Evolutionary conservation across 2,113 vertebrate genomes (phyloP).

Genomic region (Noturus placidus): DNA sequence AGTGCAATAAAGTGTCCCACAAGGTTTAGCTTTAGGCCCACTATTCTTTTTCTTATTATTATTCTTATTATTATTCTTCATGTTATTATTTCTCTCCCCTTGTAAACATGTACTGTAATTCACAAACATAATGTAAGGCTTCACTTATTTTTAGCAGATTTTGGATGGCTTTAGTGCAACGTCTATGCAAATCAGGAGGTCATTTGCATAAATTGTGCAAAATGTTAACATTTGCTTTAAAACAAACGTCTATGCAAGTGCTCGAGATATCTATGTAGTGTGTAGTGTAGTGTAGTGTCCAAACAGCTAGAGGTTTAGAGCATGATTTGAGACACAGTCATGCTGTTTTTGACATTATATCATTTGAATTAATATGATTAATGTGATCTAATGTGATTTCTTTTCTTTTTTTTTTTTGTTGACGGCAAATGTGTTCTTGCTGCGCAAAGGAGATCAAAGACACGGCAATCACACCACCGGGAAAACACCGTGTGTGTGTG

Average conservation of each 20-base stretch:
- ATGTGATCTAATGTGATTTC: neutral
- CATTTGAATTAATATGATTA: neutral
- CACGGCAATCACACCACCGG: constrained; percentile 10
- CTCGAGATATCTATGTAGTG: neutral
- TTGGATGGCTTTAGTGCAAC: neutral
- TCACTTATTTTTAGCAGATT: neutral
- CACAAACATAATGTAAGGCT: neutral
- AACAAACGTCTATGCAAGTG: neutral
- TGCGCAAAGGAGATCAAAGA: constrained; percentile 37
- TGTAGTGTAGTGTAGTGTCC: neutral
- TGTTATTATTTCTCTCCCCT: neutral
- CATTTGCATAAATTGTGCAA: neutral
- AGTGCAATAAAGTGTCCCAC: neutral
- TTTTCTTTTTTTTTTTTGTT: no score
- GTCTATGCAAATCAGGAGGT: neutral
- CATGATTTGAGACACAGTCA: neutral
- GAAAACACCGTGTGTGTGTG: constrained; percentile 23
- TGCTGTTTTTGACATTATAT: neutral
- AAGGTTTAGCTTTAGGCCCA: neutral
- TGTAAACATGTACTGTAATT: neutral
- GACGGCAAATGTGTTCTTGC: constrained; percentile 18
- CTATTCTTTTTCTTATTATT: neutral
- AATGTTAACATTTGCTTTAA: neutral
- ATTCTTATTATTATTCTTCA: neutral
- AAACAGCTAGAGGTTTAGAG: neutral